Evolutionary conservation across 2,113 vertebrate species (phyloP).

Genomic region (Hemibagrus wyckioides): DNA sequence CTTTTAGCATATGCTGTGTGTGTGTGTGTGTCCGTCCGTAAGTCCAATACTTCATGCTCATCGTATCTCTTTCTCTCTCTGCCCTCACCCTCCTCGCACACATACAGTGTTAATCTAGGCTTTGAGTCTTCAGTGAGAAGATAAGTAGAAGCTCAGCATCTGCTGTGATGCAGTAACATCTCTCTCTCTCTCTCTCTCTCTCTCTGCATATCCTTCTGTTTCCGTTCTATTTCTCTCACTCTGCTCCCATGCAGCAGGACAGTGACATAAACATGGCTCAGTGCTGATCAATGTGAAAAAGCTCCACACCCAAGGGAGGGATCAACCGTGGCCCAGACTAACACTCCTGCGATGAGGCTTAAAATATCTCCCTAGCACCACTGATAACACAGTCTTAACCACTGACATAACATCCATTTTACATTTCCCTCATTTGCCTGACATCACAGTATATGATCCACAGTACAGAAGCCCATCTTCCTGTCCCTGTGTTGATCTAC

Average conservation of each 20-base stretch:
- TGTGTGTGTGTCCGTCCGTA: background rate
- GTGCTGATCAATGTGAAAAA: conserved; percentile 50
- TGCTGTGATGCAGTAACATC: conserved; percentile 35
- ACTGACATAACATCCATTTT: conserved; percentile 14
- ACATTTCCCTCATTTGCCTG: background rate
- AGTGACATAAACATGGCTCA: conserved; percentile 52
- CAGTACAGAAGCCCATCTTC: background rate
- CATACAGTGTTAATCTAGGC: conserved; percentile 48
- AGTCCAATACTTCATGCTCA: background rate
- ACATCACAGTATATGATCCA: background rate
- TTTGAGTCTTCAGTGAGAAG: conserved; percentile 38
- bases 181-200: conserved; percentile 5
- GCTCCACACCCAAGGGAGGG: conserved; percentile 33
- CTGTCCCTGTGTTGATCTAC: background rate
- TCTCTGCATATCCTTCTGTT: background rate
- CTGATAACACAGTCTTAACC: conserved; percentile 3
- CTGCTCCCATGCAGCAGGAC: conserved; percentile 14
- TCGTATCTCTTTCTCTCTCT: conserved; percentile 14
- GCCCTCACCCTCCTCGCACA: background rate
- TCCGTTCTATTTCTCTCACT: background rate
- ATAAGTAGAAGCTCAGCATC: conserved; percentile 46
- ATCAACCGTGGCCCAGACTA: conserved; percentile 28
- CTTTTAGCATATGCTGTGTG: conserved; percentile 53
- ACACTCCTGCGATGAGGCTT: conserved; percentile 28
- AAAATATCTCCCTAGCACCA: conserved; percentile 6